Conservation (phyloP, 2,797 vertebrate species). For the Etheostoma nigrum region DNA sequence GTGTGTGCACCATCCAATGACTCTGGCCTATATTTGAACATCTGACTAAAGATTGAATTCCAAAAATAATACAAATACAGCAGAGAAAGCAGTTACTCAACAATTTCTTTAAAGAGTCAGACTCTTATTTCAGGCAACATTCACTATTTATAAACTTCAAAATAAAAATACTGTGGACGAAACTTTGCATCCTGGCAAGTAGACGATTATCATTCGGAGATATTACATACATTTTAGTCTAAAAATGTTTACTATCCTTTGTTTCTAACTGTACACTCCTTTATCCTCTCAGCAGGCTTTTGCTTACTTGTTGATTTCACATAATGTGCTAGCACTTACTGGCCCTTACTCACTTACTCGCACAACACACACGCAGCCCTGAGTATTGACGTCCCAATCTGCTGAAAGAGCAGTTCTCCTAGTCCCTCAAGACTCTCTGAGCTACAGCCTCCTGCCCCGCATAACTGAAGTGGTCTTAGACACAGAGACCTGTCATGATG, state of each 20-base stretch:
- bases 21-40: background rate
- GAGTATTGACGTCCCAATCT: background rate
- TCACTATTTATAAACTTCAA: conserved; percentile 1
- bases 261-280: background rate
- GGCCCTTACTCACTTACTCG: too few species aligned
- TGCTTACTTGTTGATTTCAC: background rate
- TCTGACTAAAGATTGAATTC: background rate
- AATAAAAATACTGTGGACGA: background rate
- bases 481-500: conserved; percentile 29
- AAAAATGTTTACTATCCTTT: background rate
- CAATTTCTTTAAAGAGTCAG: background rate
- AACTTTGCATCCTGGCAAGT: background rate
- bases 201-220: background rate
- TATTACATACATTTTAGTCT: background rate
- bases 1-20: too few species aligned
- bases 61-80: conserved; percentile 16
- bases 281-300: background rate
- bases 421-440: conserved; percentile 1
- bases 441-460: background rate
- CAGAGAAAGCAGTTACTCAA: background rate
- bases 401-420: conserved; percentile 30
- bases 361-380: conserved; percentile 18
- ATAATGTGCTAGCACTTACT: background rate
- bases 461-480: background rate
- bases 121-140: conserved; percentile 7